Percentiles rank a stretch among this genome's conserved stretches.
These are phyloP conservation scores for Lobophora halterata DNA, from an alignment of 2,888 invertebrate genomes.

Conservation along the genomic window DNA sequence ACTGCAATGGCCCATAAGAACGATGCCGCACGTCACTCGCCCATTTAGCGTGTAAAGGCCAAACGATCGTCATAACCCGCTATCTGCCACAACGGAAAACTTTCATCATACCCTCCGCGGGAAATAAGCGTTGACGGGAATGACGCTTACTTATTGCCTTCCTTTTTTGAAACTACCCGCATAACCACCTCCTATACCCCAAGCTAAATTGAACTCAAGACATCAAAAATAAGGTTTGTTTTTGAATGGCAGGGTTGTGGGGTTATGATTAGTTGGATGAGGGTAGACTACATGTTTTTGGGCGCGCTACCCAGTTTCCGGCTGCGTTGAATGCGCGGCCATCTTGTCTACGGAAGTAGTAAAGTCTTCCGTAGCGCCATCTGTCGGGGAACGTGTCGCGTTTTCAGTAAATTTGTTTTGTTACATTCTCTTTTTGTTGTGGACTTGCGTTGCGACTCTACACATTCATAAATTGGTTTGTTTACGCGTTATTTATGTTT, in stretches of 20 bases:
- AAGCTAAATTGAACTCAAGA: slow-evolving; percentile 3
- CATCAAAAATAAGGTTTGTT: rapidly evolving
- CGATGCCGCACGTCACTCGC: slow-evolving; percentile 36
- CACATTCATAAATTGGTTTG: slow-evolving; percentile 28
- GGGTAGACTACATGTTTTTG: slow-evolving; percentile 55
- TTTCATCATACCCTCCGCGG: slow-evolving; percentile 71
- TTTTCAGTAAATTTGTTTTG: slow-evolving; percentile 39
- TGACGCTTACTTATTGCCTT: slow-evolving; percentile 55
- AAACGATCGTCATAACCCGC: slow-evolving; percentile 56
- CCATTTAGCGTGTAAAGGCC: slow-evolving; percentile 44
- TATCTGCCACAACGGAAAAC: slow-evolving; percentile 69
- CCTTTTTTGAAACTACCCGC: slow-evolving; percentile 35
- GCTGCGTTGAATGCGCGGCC: slow-evolving; percentile 67
- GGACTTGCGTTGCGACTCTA: slow-evolving; percentile 20
- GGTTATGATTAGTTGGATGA: slow-evolving; percentile 23
- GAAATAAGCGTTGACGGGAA: slow-evolving; percentile 68
- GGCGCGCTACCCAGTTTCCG: slow-evolving; percentile 68
- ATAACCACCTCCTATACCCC: slow-evolving; percentile 4
- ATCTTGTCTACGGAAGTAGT: slow-evolving; percentile 79
- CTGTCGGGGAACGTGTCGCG: slow-evolving; percentile 46
- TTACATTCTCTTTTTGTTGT: slow-evolving; percentile 43
- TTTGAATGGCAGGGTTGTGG: slow-evolving; percentile 1
- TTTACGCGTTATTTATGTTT: slow-evolving; percentile 22
- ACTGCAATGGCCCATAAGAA: slow-evolving; percentile 25
- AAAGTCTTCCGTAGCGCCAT: slow-evolving; percentile 74